Evolutionary conservation across 1,140 invertebrate species (phyloP).

Genomic region (Pemphigus obesinymphae): DNA sequence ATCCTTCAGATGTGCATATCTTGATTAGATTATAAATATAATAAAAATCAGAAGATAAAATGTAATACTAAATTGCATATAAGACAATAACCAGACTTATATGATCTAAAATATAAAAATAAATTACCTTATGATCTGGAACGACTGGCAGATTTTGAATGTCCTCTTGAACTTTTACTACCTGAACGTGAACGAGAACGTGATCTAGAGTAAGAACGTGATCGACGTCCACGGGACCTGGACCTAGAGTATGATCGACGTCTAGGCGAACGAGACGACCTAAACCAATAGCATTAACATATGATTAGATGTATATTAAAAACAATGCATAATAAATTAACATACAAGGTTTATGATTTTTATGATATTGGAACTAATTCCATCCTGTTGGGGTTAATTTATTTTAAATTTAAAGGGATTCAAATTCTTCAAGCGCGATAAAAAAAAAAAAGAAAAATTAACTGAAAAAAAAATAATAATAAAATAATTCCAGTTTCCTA

Average conservation of each 20-base stretch:
- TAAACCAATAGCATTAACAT: constrained; percentile 46
- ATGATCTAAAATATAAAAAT: too few relatives aligned
- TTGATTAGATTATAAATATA: too few relatives aligned
- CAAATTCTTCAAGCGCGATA: neutral
- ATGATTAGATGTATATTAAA: neutral
- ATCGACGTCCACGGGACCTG: constrained; percentile 31
- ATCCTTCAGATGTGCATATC: too few relatives aligned
- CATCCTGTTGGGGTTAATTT: neutral
- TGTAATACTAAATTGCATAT: too few relatives aligned
- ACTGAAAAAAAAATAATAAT: too few relatives aligned
- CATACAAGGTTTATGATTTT: neutral
- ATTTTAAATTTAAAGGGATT: neutral
- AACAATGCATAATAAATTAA: neutral
- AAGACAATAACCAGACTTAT: too few relatives aligned
- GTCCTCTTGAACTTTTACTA: constrained; percentile 35
- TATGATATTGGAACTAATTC: neutral
- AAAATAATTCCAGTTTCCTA: constrained; percentile 28
- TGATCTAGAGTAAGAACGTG: constrained; percentile 55
- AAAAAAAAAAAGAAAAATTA: constrained; percentile 1
- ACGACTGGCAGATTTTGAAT: constrained; percentile 33
- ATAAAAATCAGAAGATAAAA: too few relatives aligned
- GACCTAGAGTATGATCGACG: constrained; percentile 43
- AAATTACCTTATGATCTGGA: constrained; percentile 35
- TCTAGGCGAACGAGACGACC: constrained; percentile 50
- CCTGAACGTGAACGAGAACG: constrained; percentile 51